Evolutionary conservation across 2,113 vertebrate species (phyloP).

Genomic region (Mus spicilegus): DNA sequence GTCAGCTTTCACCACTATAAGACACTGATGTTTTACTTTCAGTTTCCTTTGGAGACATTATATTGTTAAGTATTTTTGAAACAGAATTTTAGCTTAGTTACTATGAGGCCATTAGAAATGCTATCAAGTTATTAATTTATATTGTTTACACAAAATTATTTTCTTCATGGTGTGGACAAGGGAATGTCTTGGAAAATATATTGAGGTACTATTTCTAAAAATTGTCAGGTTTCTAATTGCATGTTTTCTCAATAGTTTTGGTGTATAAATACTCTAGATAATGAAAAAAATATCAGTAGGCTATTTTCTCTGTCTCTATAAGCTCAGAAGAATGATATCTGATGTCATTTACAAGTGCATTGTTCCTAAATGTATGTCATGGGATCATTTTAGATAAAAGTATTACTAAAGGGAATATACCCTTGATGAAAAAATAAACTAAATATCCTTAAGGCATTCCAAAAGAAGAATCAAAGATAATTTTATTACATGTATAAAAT

Average conservation of each 20-base stretch:
- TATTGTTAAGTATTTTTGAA: neutral
- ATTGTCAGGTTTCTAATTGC: constrained; percentile 11
- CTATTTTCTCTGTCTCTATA: constrained; percentile 20
- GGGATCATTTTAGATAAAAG: constrained; percentile 12
- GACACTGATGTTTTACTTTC: neutral
- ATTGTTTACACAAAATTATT: neutral
- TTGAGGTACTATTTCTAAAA: constrained; percentile 1
- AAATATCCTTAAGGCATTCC: neutral
- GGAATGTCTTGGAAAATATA: constrained; percentile 10
- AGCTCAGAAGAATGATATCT: neutral
- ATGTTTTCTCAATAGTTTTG: neutral
- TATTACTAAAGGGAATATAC: neutral
- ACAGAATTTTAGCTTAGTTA: neutral
- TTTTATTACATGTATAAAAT: constrained; percentile 44
- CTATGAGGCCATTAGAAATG: constrained; percentile 11
- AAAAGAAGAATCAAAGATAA: constrained; percentile 30
- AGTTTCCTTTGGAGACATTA: neutral
- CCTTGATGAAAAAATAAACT: constrained; percentile 38
- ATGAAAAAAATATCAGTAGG: constrained; percentile 14
- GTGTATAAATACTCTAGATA: neutral
- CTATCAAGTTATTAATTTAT: constrained; percentile 19
- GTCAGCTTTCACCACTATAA: neutral
- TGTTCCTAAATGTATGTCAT: constrained; percentile 55
- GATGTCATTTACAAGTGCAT: constrained; percentile 54
- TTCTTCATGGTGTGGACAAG: neutral